phyloP scores from a whole-genome alignment of 2,113 vertebrate genomes.

The Aplodontia rufa region DNA sequence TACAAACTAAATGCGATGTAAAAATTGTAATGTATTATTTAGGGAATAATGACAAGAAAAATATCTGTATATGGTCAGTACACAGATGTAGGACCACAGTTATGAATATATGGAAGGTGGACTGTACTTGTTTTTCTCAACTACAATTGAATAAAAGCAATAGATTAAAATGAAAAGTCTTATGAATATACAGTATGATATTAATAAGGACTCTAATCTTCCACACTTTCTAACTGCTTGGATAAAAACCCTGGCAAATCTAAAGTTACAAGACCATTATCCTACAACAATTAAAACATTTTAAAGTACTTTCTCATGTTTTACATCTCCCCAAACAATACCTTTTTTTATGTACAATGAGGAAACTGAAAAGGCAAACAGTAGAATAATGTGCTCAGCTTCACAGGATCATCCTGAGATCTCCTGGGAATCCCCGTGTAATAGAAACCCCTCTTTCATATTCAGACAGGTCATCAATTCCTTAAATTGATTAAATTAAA shows the following conservation, averaged over 20 bases:
- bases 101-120: rapidly evolving
- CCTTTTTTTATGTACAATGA: background rate
- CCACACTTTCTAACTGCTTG: background rate
- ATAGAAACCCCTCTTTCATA: background rate
- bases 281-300: background rate
- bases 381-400: background rate
- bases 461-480: constrained; percentile 34
- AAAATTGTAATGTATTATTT: background rate
- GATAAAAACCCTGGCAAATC: background rate
- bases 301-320: constrained; percentile 30
- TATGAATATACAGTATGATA: background rate
- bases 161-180: background rate
- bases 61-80: background rate
- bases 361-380: constrained; percentile 35
- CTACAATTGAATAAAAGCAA: background rate
- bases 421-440: background rate
- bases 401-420: background rate
- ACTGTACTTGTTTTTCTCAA: background rate
- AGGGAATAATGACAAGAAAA: background rate
- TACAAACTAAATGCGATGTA: background rate
- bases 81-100: background rate
- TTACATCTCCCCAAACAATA: constrained; percentile 41
- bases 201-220: constrained; percentile 5
- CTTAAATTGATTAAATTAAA: constrained; percentile 31
- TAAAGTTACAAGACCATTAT: constrained; percentile 24